Percentiles rank a stretch among this genome's conserved stretches.
Conservation (phyloP, 2,113 vertebrate species). For the Misgurnus anguillicaudatus region DNA sequence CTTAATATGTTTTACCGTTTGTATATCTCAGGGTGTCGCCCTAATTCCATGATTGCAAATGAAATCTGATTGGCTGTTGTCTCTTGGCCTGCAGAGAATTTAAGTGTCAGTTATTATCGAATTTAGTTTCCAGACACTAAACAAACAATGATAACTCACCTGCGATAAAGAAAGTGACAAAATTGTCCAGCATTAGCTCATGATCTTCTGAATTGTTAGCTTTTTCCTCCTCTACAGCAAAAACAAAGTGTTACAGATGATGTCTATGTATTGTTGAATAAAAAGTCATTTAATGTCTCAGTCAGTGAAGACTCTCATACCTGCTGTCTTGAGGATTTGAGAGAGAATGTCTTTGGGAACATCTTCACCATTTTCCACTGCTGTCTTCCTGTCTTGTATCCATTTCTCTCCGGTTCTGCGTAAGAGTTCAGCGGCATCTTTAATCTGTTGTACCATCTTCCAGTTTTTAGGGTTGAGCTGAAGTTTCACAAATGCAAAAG, state of each 20-base stretch:
- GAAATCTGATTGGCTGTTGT: constrained; percentile 87
- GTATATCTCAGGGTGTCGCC: constrained; percentile 82
- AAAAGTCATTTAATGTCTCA: neutral
- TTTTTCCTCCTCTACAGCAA: constrained; percentile 74
- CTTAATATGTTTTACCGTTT: constrained; percentile 69
- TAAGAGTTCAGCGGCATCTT: constrained; percentile 75
- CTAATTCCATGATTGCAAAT: constrained; percentile 87
- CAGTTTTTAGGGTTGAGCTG: constrained; percentile 76
- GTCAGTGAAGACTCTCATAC: neutral
- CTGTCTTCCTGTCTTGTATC: no score
- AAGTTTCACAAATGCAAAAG: constrained; percentile 17
- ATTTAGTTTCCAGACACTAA: neutral
- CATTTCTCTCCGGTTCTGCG: constrained; percentile 64
- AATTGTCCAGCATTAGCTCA: constrained; percentile 89
- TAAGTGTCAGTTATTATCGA: neutral
- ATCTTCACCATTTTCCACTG: no score
- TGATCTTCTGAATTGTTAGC: constrained; percentile 72
- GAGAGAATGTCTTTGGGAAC: no score
- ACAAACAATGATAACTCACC: constrained; percentile 69
- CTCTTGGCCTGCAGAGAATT: constrained; percentile 81
- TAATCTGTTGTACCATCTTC: constrained; percentile 75
- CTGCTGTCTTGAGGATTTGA: no score
- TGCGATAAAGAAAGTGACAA: constrained; percentile 90
- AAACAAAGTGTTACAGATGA: neutral
- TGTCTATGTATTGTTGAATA: no score